Evolutionary conservation across 1,140 invertebrate genomes (phyloP), one percentile per base, ranked within the genome.

Genomic region (Scaptomyza graminum): DNA sequence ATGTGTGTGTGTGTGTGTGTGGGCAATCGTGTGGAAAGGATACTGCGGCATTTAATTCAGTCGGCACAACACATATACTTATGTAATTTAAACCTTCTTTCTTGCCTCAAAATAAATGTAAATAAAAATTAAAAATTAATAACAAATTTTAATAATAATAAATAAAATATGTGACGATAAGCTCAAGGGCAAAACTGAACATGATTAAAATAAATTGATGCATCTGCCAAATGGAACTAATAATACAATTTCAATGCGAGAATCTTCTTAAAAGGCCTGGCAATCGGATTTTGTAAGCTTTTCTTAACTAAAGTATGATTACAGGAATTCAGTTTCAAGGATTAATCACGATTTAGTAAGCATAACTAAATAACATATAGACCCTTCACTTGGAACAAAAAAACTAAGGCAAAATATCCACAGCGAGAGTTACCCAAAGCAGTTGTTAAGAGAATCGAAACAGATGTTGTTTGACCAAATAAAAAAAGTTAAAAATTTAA

Each of bases 11-110:
- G 16, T 54, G 49, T 46, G 41, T 61, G 37, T 51, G 51, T 9
- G 56, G 13, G 57, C 66, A 74, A 74, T 59, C 46, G 54, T 63
- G 71, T 74, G 71, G 56, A 52, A 73, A 69, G 37, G 49, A 39
- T 66, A 46, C 54, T 47, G 43, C 34, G 50, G 37, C 46, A 15
- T 34, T 66, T 47, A 49, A 25, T 44, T 2, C 47, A 13, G 11
- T n/a, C 44, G 28, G n/a, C 9, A 56, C n/a, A n/a, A n/a, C n/a
- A 34, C 18, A 44, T 25, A 46, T 44, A 51, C 37, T 3, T n/a
- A 39, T n/a, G 4, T n/a, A 41, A 12, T 12, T n/a, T 41, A 5
- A 41, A 41, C 51, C 28, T 61, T 31, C 37, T 9, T 18, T 60
- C 51, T 54, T 50, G 50, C 22, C 67, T 67, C 67, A 61, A 72